Base-by-base conservation (phyloP, 2,888 invertebrate species). In the Scelioninae gen. 2 region DNA sequence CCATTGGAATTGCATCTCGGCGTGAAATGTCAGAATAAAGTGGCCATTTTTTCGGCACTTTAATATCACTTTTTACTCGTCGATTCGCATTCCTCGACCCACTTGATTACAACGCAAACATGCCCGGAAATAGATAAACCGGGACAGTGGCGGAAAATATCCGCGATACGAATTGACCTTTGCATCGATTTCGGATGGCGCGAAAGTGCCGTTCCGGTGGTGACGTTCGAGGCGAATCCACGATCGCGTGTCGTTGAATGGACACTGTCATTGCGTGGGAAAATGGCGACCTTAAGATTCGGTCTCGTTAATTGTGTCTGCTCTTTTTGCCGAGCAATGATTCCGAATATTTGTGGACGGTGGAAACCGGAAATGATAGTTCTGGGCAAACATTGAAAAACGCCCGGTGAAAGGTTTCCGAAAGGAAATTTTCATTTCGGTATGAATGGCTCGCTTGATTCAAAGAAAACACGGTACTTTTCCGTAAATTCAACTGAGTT, bases 11-110 rank as follows among this genome's bases (percentile, higher is more conserved):
- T 48, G 19, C 13, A 33, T 43, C 19, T 22, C 22, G 22, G 10
- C 28, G 39, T 41, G 19, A 63, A 63, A 63, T 63, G 50, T 43
- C 63, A 63, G 33, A 63, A 33, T 41, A 63, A 63, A 63, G 50
- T 63, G 52, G 1, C 13, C 13, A 1, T n/a, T 28, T 61, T 61
- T 61, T 48, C 45, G n/a, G n/a, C 11, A 19, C 15, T 60, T 46
- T 60, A n/a, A n/a, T 28, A 22, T 16, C 11, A 11, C 7, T 31
- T 31, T 31, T 52, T 46, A 37, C 19, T 1, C 11, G 46, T 18
- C 37, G 35, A n/a, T 9, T 13, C 45, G 50, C 25, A 16, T 68
- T 53, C 45, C 10, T 43, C 35, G 31, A 19, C 50, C 19, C 11
- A 55, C 35, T 55, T 15, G 25, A 35, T 63, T 53, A 53, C 19